Evolutionary conservation across 2,888 invertebrate genomes (phyloP).

Genomic region (Linnaemya vulpina): DNA sequence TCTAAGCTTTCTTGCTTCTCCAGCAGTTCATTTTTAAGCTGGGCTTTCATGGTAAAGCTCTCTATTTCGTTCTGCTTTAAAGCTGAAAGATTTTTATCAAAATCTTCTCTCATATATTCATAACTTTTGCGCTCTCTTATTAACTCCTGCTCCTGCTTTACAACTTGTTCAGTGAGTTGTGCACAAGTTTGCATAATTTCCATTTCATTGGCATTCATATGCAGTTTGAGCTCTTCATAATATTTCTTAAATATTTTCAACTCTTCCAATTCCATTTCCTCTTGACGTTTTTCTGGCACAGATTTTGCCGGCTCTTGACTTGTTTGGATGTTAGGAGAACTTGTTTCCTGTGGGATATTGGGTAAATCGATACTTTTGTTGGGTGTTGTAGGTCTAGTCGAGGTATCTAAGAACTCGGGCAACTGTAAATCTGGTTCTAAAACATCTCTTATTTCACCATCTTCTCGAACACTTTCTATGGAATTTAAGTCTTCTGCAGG

Average conservation of each 20-base stretch:
- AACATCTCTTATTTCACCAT: slow-evolving; percentile 69
- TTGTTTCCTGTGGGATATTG: slow-evolving; percentile 72
- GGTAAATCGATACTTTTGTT: slow-evolving; percentile 76
- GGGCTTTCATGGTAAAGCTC: slow-evolving; percentile 76
- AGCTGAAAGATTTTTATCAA: slow-evolving; percentile 77
- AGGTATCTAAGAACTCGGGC: slow-evolving; percentile 74
- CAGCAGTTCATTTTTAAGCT: slow-evolving; percentile 75
- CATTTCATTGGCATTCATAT: slow-evolving; percentile 78
- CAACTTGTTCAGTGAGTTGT: slow-evolving; percentile 76
- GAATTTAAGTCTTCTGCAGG: slow-evolving; percentile 78
- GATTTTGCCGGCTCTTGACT: slow-evolving; percentile 65
- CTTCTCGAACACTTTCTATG: slow-evolving; percentile 78
- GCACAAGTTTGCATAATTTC: slow-evolving; percentile 76
- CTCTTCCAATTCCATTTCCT: slow-evolving; percentile 74
- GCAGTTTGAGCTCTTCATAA: slow-evolving; percentile 78
- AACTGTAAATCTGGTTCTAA: slow-evolving; percentile 54
- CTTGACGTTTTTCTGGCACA: slow-evolving; percentile 71
- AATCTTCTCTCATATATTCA: slow-evolving; percentile 79
- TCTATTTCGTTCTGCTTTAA: slow-evolving; percentile 76
- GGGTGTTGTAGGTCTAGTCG: slow-evolving; percentile 80
- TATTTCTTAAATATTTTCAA: slow-evolving; percentile 77
- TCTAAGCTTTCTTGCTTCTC: slow-evolving; percentile 71
- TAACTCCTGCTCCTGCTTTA: slow-evolving; percentile 76
- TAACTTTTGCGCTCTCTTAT: slow-evolving; percentile 76
- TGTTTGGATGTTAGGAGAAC: slow-evolving; percentile 21